phyloP scores from a whole-genome alignment of 2,797 vertebrate species.

The Eulemur mongoz region DNA sequence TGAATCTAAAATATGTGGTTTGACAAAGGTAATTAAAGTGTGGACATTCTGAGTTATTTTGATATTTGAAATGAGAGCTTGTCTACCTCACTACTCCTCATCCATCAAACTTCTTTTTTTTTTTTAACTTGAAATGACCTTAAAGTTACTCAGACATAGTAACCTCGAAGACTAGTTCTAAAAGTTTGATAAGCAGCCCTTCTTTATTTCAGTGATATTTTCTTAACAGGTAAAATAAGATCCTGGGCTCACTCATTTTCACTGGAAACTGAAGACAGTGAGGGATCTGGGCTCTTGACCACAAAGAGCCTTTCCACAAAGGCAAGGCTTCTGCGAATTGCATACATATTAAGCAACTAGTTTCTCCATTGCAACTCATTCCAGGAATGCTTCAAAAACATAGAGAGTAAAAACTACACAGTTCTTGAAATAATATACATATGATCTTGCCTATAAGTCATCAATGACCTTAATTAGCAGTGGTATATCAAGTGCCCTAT shows the following conservation, averaged over 20 bases:
- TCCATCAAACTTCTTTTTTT: conserved; percentile 69
- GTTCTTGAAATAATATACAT: background rate
- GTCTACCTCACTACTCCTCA: conserved; percentile 62
- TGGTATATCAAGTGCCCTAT: background rate
- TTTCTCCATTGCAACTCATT: background rate
- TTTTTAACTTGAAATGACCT: conserved; percentile 78
- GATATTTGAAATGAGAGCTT: conserved; percentile 77
- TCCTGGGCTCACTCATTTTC: background rate
- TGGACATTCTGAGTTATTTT: conserved; percentile 82
- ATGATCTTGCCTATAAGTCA: background rate
- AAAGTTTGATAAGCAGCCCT: conserved; percentile 69
- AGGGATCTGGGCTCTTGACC: background rate
- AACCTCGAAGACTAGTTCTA: conserved; percentile 76
- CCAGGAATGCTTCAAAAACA: background rate
- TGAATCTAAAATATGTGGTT: conserved; percentile 77
- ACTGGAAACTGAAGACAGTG: background rate
- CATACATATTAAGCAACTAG: no score
- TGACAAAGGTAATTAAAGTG: conserved; percentile 83
- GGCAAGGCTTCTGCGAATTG: background rate
- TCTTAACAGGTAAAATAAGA: conserved; percentile 46
- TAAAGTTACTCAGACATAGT: conserved; percentile 66
- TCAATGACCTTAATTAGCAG: background rate
- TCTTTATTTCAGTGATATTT: background rate
- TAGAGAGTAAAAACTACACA: background rate
- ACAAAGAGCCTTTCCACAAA: background rate